Conservation (phyloP, 2,888 invertebrate genomes). For the Teinopalpus imperialis region DNA sequence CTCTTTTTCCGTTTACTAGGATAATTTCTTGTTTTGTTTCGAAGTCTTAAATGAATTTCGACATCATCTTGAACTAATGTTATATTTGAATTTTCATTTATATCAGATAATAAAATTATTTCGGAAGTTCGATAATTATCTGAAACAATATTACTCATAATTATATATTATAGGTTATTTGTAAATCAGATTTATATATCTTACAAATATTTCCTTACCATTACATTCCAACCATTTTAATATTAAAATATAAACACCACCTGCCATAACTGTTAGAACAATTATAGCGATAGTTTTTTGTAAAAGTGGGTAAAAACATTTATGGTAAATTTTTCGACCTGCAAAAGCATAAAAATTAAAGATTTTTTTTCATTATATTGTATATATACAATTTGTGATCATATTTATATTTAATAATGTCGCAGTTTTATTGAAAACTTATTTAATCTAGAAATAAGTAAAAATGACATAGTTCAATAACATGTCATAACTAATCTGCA, state of each 20-base stretch:
- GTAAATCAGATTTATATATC: no score
- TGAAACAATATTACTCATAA: slow-evolving; percentile 32
- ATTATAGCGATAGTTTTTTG: slow-evolving; percentile 47
- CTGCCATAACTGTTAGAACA: slow-evolving; percentile 43
- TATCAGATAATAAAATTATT: slow-evolving; percentile 53
- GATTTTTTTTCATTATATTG: no score
- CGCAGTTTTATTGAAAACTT: no score
- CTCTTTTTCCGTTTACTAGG: slow-evolving; percentile 46
- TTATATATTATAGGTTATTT: no score
- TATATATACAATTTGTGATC: no score
- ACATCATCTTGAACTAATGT: slow-evolving; percentile 44
- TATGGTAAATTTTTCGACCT: slow-evolving; percentile 44
- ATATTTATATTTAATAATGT: no score
- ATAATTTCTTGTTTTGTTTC: slow-evolving; percentile 44
- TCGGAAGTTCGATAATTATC: slow-evolving; percentile 48
- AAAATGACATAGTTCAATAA: no score
- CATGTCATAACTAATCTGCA: no score
- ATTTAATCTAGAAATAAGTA: no score
- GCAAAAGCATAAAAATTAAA: no score
- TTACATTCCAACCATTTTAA: slow-evolving; percentile 43
- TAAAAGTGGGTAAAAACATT: slow-evolving; percentile 46
- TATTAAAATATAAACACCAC: slow-evolving; percentile 48
- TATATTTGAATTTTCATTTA: slow-evolving; percentile 46
- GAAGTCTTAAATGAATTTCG: slow-evolving; percentile 46
- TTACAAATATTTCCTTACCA: slow-evolving; percentile 41